Evolutionary conservation across 2,888 invertebrate species (phyloP), one percentile per base, ranked within the genome.

Genomic region (Ormyrus pomaceus): DNA sequence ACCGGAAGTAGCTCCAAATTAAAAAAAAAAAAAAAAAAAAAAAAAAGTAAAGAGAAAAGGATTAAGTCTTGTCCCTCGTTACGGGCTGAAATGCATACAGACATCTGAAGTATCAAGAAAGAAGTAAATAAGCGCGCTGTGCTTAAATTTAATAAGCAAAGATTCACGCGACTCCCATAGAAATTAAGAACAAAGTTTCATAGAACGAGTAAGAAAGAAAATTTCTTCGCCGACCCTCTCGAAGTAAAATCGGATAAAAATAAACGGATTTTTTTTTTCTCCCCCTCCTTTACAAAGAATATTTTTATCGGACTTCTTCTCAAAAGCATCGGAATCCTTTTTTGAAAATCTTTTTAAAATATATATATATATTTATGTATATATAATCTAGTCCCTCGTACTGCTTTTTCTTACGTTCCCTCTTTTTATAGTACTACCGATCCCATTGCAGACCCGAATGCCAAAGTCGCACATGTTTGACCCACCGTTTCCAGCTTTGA

Each of bases 31-130:
- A 65, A 79, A 69, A 62, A 45, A 11, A 70, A 55, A 13, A 58
- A 58, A 65, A 65, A 81, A 72, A 62, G 55, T 66, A 77, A 79
- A 71, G 46, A 70, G 72, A 72, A 77, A 80, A 10, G 55, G 56
- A 64, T 81, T 70, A 81, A 81, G 76, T 80, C 73, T 74, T 77
- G 77, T 80, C 72, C 72, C 76, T 75, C 76, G n/a, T 73, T 80
- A 77, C 64, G 70, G 72, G 68, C 69, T 73, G 72, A 80, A 80
- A 80, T 79, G 79, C 79, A 48, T 59, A 65, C 59, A 79, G 53
- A 59, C 68, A 79, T 79, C 58, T 59, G 55, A 75, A 79, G 64
- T 70, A 70, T 79, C 59, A 70, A 79, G 78, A 78, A 78, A 62
- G 73, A 79, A 70, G 65, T 70, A 65, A 65, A 59, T 71, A 71